These are phyloP conservation scores for Lasioglossum vierecki DNA, from an alignment of 2,888 invertebrate genomes.

Conservation along the genomic window DNA sequence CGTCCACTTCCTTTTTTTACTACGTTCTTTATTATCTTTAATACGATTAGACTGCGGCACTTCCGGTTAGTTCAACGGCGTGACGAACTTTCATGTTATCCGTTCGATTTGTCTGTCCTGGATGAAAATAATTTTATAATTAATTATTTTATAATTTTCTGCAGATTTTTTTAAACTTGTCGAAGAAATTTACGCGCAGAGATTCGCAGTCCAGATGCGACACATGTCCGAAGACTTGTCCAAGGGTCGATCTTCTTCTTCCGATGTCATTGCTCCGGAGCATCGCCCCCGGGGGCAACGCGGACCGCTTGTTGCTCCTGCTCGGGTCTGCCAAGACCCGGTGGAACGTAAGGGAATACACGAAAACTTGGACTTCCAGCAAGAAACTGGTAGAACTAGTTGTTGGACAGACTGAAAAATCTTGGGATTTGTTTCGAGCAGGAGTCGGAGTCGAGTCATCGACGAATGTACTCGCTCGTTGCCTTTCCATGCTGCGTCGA, in stretches of 20 bases:
- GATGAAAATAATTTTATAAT: too few relatives aligned
- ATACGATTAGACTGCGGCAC: not conserved
- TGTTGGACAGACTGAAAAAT: not conserved
- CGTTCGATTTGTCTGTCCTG: too few relatives aligned
- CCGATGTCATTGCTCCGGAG: not conserved
- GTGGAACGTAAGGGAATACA: not conserved
- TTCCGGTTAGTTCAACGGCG: not conserved
- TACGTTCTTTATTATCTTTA: not conserved
- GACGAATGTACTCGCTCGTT: not conserved
- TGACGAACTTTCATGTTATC: too few relatives aligned
- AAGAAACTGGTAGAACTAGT: constrained; percentile 1
- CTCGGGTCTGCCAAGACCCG: not conserved
- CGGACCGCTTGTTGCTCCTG: not conserved
- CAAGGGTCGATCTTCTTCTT: not conserved
- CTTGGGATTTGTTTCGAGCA: not conserved
- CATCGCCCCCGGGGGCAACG: not conserved
- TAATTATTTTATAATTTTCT: too few relatives aligned
- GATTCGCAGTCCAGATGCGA: too few relatives aligned
- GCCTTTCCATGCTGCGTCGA: not conserved
- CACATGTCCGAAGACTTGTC: not conserved
- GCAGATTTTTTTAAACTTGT: too few relatives aligned
- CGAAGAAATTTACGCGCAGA: too few relatives aligned
- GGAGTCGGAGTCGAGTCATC: not conserved
- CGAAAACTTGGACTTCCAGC: not conserved
- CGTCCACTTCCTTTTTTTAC: not conserved